Evolutionary conservation across 2,113 vertebrate species (phyloP).

Genomic region (Rhinoderma darwinii): DNA sequence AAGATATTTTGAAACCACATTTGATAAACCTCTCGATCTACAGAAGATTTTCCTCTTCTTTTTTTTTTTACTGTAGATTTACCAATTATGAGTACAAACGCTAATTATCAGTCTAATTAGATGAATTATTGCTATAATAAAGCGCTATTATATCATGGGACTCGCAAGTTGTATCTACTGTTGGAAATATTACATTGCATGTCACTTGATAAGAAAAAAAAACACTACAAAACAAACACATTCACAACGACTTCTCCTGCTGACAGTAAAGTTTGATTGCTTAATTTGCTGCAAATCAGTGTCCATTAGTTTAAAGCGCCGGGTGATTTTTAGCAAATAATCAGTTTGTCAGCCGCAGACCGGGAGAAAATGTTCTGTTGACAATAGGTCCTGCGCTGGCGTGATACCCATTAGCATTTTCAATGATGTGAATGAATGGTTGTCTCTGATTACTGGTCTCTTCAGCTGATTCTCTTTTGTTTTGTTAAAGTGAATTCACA

Average conservation of each 20-base stretch:
- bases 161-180: neutral
- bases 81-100: neutral
- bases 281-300: conserved; percentile 56
- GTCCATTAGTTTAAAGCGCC: conserved; percentile 50
- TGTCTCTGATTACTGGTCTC: conserved; percentile 51
- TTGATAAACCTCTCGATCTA: too few relatives aligned
- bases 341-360: conserved; percentile 54
- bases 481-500: conserved; percentile 52
- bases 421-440: conserved; percentile 46
- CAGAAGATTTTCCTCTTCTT: too few relatives aligned
- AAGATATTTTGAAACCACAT: too few relatives aligned
- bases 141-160: neutral
- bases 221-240: neutral
- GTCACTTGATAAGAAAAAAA: neutral
- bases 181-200: conserved; percentile 7
- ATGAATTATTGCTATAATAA: neutral
- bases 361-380: conserved; percentile 2
- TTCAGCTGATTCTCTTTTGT: conserved; percentile 57
- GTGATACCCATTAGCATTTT: conserved; percentile 54
- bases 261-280: conserved; percentile 53
- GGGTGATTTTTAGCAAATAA: conserved; percentile 53
- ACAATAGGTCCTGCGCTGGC: conserved; percentile 44
- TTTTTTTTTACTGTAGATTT: neutral
- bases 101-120: neutral
- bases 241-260: conserved; percentile 2